phyloP scores from a whole-genome alignment of 2,888 invertebrate genomes.

The Eremobia ochroleuca region DNA sequence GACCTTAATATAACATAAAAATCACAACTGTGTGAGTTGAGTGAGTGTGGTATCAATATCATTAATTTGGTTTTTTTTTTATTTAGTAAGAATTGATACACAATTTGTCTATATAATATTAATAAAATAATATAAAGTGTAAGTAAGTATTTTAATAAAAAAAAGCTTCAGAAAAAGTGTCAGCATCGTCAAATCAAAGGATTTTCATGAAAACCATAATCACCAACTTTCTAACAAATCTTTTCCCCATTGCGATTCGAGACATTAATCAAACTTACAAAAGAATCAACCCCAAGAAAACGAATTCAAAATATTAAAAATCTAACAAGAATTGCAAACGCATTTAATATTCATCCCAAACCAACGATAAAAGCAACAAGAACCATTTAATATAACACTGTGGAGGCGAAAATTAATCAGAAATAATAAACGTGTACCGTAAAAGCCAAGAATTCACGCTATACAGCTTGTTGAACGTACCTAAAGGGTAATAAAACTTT shows the following conservation, averaged over 20 bases:
- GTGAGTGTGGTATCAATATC: not conserved
- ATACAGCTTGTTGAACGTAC: slow-evolving; percentile 69
- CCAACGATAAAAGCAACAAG: slow-evolving; percentile 54
- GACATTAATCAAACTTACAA: slow-evolving; percentile 21
- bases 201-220: not conserved
- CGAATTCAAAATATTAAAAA: slow-evolving; percentile 26
- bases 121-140: not conserved
- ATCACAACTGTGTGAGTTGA: not conserved
- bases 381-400: slow-evolving; percentile 61
- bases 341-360: slow-evolving; percentile 58
- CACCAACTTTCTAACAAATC: not conserved
- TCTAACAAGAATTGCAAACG: slow-evolving; percentile 42
- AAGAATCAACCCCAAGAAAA: slow-evolving; percentile 12
- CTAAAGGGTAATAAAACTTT: slow-evolving; percentile 72
- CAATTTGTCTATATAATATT: not conserved
- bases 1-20: not conserved
- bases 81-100: not conserved
- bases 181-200: too few species aligned
- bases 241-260: not conserved
- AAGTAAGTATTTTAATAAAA: not conserved
- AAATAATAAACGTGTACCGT: slow-evolving; percentile 63
- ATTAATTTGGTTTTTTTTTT: not conserved
- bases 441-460: slow-evolving; percentile 65
- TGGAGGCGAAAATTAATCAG: slow-evolving; percentile 60
- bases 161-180: not conserved